Evolutionary conservation across 2,797 vertebrate genomes (phyloP).

Genomic region (Columba guinea): DNA sequence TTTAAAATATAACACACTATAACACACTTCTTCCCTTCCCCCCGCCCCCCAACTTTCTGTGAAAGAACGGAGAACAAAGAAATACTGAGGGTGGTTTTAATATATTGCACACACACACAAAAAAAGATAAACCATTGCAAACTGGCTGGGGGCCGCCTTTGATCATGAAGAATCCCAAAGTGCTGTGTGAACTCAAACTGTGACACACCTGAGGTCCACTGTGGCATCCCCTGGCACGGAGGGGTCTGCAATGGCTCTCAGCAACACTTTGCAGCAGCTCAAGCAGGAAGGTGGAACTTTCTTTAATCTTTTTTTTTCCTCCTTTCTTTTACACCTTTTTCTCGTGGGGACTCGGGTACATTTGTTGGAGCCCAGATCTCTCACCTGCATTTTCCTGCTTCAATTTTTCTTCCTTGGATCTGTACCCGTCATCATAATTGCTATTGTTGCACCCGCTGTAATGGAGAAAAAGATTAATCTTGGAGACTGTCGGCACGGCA

Average conservation of each 20-base stretch:
- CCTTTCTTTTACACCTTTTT: background rate
- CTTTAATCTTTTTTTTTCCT: background rate
- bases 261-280: background rate
- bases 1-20: background rate
- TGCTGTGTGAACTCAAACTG: background rate
- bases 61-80: background rate
- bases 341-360: background rate
- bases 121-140: background rate
- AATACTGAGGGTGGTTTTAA: background rate
- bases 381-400: background rate
- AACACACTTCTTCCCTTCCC: background rate
- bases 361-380: background rate
- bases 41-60: rapidly evolving
- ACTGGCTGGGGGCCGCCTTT: conserved; percentile 2
- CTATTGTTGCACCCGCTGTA: background rate
- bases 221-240: background rate
- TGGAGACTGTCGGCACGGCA: background rate
- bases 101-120: background rate
- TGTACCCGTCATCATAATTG: background rate
- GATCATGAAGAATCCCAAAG: background rate
- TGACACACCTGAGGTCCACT: background rate
- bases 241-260: background rate
- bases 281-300: background rate
- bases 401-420: background rate
- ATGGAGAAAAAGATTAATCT: background rate